A percentile compares a stretch with the other conserved stretches of the same genome.
Evolutionary conservation across 2,797 vertebrate genomes (phyloP).

Genomic region (Zenarchopterus dispar): DNA sequence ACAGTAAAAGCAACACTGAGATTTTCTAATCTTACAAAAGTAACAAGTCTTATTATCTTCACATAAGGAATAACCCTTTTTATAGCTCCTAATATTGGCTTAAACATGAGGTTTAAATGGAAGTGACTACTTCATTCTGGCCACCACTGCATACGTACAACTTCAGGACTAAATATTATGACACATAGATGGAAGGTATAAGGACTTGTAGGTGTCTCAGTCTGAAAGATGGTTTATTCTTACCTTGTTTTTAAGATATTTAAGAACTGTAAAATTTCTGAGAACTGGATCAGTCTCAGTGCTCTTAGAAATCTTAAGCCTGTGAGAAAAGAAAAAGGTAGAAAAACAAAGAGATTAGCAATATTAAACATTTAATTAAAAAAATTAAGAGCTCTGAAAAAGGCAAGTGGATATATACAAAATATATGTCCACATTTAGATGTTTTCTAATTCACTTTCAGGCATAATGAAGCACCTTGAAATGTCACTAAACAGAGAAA

Average conservation of each 20-base stretch:
- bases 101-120: background rate
- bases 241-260: conserved; percentile 99
- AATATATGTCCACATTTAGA: conserved; percentile 7
- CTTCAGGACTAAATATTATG: background rate
- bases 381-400: background rate
- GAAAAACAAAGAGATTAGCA: conserved; percentile 15
- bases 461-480: background rate
- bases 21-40: background rate
- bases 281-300: conserved; percentile 98
- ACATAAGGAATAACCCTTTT: background rate
- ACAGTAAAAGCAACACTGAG: conserved; percentile 15
- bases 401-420: background rate
- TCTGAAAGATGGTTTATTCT: conserved; percentile 50
- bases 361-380: background rate
- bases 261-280: conserved; percentile 99
- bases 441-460: conserved; percentile 4
- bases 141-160: too few species aligned
- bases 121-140: background rate
- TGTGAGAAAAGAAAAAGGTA: conserved; percentile 67
- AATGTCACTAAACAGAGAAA: background rate
- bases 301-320: conserved; percentile 98
- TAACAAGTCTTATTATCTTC: background rate
- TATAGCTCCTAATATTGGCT: background rate
- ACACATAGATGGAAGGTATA: background rate
- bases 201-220: background rate